Percentiles rank a stretch among this genome's conserved stretches.
Evolutionary conservation across 2,797 vertebrate species (phyloP).

Genomic region (Pipistrellus pipistrellus): DNA sequence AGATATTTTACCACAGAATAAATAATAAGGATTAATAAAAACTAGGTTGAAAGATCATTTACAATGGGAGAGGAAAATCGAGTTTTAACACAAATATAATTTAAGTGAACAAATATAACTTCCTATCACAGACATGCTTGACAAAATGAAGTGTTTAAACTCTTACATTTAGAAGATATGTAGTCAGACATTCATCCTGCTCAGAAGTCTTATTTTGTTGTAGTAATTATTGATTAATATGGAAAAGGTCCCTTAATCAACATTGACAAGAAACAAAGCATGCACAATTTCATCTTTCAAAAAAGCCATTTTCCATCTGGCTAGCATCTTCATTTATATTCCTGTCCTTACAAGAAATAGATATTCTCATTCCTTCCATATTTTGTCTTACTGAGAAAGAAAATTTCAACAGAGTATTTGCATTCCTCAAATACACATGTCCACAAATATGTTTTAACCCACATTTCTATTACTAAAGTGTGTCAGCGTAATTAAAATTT

Average conservation of each 20-base stretch:
- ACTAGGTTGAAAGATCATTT: constrained; percentile 21
- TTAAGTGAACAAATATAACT: constrained; percentile 43
- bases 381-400: constrained; percentile 51
- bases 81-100: constrained; percentile 43
- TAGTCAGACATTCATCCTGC: constrained; percentile 18
- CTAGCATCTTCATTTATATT: constrained; percentile 60
- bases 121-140: constrained; percentile 33
- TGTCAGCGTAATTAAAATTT: constrained; percentile 67
- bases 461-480: constrained; percentile 61
- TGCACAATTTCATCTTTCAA: constrained; percentile 54
- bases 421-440: constrained; percentile 48
- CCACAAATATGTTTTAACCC: constrained; percentile 63
- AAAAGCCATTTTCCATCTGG: constrained; percentile 38
- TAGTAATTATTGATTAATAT: constrained; percentile 61
- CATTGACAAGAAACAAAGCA: constrained; percentile 53
- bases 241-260: constrained; percentile 63
- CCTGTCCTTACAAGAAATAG: neutral
- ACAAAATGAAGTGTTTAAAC: constrained; percentile 43
- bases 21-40: constrained; percentile 51
- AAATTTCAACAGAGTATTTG: constrained; percentile 55
- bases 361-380: constrained; percentile 9
- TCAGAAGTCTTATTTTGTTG: constrained; percentile 63
- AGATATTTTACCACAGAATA: neutral
- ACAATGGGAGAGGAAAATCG: constrained; percentile 18
- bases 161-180: constrained; percentile 26